Evolutionary conservation across 37 sponge, comb jelly and placozoan genomes (phyloP), one percentile per base, ranked within the genome.

Genomic region (Aplysina aerophoba): DNA sequence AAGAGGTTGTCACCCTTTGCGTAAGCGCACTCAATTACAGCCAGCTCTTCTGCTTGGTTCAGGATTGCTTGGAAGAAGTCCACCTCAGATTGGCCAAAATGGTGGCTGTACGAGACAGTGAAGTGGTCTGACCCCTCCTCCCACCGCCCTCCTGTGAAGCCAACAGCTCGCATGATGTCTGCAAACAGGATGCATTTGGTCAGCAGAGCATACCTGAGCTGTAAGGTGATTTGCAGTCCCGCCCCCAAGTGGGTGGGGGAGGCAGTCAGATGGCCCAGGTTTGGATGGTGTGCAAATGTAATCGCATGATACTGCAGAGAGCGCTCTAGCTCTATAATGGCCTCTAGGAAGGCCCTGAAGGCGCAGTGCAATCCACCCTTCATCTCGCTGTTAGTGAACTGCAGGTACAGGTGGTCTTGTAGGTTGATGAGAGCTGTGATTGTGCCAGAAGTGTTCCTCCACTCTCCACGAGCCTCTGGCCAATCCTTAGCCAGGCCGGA

Each of bases 391-490:
- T 31, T 8, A 19, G 21, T 33, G 34, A 31, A 34, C 73, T 31
- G 20, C 21, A 71, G 73, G 36, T 71, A 36, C 4, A 71, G 36
- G 37, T 71, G 73, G 36, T 71, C 73, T 12, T 27, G 36, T 3
- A 33, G 6, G 73, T 71, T 71, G 37, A 71, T 71, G 5, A 28
- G 73, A 71, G 73, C 73, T 3, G 73, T 71, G 73, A 71, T 21
- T 25, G 73, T 35, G 4, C 36, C 36, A 4, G 33, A 14, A 2
- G 73, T 33, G 73, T 34, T 33, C 36, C 37, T 28, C 73, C 73
- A 71, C 73, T 20, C 73, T 5, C 73, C 73, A 20, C 73, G n/a
- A 20, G 36, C 73, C 37, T 71, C 73, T 20, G 73, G 73, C 73
- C 73, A 71, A 28, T 71, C 73, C 73, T 36, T 71, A 28, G 73